These are phyloP conservation scores for Drosophila carrolli DNA, from an alignment of 1,140 invertebrate genomes.

Conservation along the genomic window DNA sequence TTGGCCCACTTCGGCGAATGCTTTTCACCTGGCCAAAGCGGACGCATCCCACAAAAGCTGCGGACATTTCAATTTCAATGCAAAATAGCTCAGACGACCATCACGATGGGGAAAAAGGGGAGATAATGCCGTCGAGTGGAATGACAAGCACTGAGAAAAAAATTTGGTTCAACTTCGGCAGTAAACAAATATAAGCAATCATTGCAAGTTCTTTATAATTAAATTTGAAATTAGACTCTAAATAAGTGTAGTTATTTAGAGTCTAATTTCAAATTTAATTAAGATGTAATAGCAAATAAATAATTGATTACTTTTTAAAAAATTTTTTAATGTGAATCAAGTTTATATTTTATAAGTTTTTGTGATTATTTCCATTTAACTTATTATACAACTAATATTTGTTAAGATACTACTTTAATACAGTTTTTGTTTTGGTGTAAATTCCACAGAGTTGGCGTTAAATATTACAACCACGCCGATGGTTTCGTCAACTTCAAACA, in stretches of 20 bases:
- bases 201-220: no score
- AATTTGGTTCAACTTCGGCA: no score
- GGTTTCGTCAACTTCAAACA: constrained; percentile 56
- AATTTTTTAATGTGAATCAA: no score
- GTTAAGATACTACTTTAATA: neutral
- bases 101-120: neutral
- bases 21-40: constrained; percentile 33
- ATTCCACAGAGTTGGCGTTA: constrained; percentile 46
- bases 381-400: no score
- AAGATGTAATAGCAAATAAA: no score
- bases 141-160: constrained; percentile 12
- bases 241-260: no score
- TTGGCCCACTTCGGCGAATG: constrained; percentile 32
- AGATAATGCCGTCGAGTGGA: neutral
- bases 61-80: constrained; percentile 76
- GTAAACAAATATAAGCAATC: neutral
- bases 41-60: constrained; percentile 42
- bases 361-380: no score
- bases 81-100: constrained; percentile 60
- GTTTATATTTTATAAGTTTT: no score
- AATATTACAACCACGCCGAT: constrained; percentile 65
- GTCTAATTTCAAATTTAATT: no score
- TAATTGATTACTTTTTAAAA: no score
- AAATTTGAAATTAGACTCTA: no score
- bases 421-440: constrained; percentile 14